phyloP scores from a whole-genome alignment of 2,113 vertebrate species.

The Oreotragus oreotragus region DNA sequence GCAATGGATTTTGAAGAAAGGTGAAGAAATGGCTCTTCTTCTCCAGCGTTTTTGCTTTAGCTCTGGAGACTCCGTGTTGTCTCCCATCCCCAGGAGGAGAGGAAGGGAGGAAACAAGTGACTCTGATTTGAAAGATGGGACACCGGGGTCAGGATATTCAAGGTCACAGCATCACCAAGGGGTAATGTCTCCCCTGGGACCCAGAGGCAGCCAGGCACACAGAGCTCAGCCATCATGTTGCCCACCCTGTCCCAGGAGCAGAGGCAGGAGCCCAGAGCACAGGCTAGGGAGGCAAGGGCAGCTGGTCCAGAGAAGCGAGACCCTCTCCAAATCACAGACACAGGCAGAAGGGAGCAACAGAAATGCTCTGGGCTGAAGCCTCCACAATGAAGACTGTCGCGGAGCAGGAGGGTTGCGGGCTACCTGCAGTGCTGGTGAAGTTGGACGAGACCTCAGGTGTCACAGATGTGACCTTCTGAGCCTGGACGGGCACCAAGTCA shows the following conservation, averaged over 20 bases:
- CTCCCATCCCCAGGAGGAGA: not conserved
- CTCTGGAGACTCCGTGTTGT: not conserved
- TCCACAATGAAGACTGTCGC: rapidly evolving
- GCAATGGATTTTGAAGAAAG: not conserved
- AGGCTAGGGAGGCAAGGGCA: not conserved
- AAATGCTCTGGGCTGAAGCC: not conserved
- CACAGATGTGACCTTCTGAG: not conserved
- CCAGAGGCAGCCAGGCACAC: not conserved
- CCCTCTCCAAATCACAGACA: not conserved
- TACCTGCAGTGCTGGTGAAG: not conserved
- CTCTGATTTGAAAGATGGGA: not conserved
- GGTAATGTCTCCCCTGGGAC: not conserved
- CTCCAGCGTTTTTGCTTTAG: not conserved
- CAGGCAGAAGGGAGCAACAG: not conserved
- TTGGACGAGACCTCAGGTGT: not conserved
- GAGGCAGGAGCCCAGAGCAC: not conserved
- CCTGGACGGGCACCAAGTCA: not conserved
- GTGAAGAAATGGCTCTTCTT: not conserved
- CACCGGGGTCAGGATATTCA: not conserved
- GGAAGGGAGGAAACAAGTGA: not conserved
- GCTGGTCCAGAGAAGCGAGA: not conserved
- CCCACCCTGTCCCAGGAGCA: not conserved
- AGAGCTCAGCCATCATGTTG: not conserved
- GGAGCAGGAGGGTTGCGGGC: not conserved
- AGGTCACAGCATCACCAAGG: not conserved